Evolutionary conservation across 2,888 invertebrate species (phyloP), one percentile per base, ranked within the genome.

Genomic region (Euclidia mi): DNA sequence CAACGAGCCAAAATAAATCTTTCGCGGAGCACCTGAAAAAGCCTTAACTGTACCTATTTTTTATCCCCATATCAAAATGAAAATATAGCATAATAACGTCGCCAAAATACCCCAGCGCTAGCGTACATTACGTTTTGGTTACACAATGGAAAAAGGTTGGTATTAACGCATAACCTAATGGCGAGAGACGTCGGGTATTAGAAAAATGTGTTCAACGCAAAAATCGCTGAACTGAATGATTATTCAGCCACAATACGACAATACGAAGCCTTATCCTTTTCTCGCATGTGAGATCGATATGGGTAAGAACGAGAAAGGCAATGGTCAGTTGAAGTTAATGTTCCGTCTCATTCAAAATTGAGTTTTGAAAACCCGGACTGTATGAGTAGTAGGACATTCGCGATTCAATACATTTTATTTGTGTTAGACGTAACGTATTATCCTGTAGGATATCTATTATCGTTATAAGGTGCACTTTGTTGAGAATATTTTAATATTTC

Each of bases 101-200:
- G 15, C 71, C n/a, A 59, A 57, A 65, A 68, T 65, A 75, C 42
- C 53, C 52, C 9, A 63, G 59, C 60, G 63, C 50, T 57, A 56
- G 44, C 57, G 40, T 35, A 63, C 67, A 60, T 68, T 63, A 63
- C 65, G 28, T 56, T 68, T 56, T 42, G 28, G 44, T 18, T 59
- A 50, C 63, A 73, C 73, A 73, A 73, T 68, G 59, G 59, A 56
- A 71, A 65, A 73, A 73, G 76, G 73, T 65, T 64, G 64, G 71
- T 79, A 80, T 80, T 81, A 83, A 71, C 75, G 71, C 78, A 76
- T 77, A 78, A 79, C 81, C 71, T 84, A 85, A 85, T 84, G 84
- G 84, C 69, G 77, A 68, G 79, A 71, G 71, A 65, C 67, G 65
- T 32, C 48, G 71, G 65, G 78, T 79, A 72, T 82, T 81, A 82